Conservation (phyloP, 2,888 invertebrate species). For the Theodoxus fluviatilis region DNA sequence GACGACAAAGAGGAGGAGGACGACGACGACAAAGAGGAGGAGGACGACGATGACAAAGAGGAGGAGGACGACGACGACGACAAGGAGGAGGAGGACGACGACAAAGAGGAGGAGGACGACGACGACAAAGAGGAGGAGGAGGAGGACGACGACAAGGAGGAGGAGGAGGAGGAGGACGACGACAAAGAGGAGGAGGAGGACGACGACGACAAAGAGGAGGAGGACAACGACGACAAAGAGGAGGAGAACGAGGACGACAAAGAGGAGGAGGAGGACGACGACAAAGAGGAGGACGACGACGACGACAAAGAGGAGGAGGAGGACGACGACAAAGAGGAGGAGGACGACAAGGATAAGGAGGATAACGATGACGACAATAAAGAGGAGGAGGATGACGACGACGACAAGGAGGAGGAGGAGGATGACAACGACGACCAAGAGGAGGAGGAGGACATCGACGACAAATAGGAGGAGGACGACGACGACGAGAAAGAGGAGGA, state of each 20-base stretch:
- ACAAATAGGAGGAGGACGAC: not conserved
- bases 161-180: constrained; percentile 24
- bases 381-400: not conserved
- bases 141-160: constrained; percentile 28
- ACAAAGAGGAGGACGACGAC: not conserved
- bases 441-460: not conserved
- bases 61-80: not conserved
- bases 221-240: no score
- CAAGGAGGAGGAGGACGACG: not conserved
- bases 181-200: no score
- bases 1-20: not conserved
- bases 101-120: no score
- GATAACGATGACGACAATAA: not conserved
- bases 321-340: not conserved
- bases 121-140: no score
- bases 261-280: constrained; percentile 25
- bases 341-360: not conserved
- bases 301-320: not conserved
- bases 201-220: no score
- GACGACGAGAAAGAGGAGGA: not conserved
- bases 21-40: not conserved
- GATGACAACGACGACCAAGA: not conserved
- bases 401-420: not conserved
- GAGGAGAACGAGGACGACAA: constrained; percentile 22
- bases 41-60: not conserved